Conservation (phyloP, 2,888 invertebrate genomes). For the Nebria salina region DNA sequence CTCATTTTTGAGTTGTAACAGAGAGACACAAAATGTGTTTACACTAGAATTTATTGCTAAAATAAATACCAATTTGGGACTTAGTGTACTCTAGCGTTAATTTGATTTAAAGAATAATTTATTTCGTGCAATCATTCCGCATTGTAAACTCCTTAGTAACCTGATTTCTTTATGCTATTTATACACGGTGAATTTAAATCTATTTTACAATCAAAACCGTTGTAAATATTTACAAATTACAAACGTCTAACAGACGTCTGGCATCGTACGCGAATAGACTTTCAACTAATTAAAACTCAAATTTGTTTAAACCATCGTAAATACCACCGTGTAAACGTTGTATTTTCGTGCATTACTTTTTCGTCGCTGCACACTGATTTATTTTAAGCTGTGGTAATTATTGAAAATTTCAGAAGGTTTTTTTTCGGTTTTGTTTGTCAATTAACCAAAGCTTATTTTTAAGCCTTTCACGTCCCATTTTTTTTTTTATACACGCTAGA, state of each 20-base stretch:
- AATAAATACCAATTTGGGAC: no score
- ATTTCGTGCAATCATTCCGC: not conserved
- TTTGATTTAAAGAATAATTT: not conserved
- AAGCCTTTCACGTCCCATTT: not conserved
- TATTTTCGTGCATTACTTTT: not conserved
- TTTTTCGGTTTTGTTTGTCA: not conserved
- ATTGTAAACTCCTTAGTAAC: not conserved
- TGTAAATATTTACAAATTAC: conserved; percentile 1
- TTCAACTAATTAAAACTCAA: not conserved
- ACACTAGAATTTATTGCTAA: no score
- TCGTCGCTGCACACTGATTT: not conserved
- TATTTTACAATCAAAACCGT: not conserved
- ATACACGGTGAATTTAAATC: not conserved
- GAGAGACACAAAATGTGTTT: no score
- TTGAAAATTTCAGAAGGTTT: not conserved
- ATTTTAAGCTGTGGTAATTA: not conserved
- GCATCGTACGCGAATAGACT: not conserved
- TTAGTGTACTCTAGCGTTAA: no score
- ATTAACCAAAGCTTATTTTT: not conserved
- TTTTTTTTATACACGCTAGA: not conserved
- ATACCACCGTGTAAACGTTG: not conserved
- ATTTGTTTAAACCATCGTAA: not conserved
- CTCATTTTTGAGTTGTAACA: no score
- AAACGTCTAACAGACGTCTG: not conserved
- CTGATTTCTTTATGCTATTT: not conserved